Conservation (phyloP, 2,888 invertebrate genomes). For the Drosophila pseudotalamancana region DNA sequence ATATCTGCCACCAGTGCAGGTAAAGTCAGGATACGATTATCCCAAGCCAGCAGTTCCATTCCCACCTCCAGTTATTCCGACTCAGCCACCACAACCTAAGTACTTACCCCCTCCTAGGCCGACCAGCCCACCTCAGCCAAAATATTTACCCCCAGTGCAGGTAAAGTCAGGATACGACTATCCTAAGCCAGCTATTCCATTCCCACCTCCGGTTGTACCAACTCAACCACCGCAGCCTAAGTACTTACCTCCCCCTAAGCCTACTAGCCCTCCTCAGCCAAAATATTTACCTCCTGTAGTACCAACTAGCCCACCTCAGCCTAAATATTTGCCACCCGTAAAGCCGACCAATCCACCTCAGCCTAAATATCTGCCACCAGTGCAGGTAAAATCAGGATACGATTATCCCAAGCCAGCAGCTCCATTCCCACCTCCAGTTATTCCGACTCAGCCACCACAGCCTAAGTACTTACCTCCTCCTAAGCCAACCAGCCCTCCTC, state of each 20-base stretch:
- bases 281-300: constrained; percentile 24
- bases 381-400: background rate
- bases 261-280: background rate
- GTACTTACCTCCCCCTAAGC: too few species aligned
- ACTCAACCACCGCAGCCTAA: background rate
- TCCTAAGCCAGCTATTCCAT: background rate
- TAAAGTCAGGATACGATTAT: constrained; percentile 55
- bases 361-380: background rate
- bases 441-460: constrained; percentile 49
- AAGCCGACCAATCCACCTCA: constrained; percentile 2
- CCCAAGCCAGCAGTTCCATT: too few species aligned
- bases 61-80: constrained; percentile 8
- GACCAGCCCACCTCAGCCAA: too few species aligned
- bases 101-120: constrained; percentile 42
- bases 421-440: constrained; percentile 49
- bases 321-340: constrained; percentile 56
- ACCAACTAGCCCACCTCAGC: background rate
- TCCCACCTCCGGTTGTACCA: background rate
- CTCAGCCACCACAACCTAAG: too few species aligned
- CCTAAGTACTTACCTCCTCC: constrained; percentile 47
- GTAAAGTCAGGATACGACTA: background rate
- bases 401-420: constrained; percentile 3
- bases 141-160: background rate
- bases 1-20: constrained; percentile 56
- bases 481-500: background rate